Evolutionary conservation across 2,888 invertebrate species (phyloP).

Genomic region (Allacma fusca): DNA sequence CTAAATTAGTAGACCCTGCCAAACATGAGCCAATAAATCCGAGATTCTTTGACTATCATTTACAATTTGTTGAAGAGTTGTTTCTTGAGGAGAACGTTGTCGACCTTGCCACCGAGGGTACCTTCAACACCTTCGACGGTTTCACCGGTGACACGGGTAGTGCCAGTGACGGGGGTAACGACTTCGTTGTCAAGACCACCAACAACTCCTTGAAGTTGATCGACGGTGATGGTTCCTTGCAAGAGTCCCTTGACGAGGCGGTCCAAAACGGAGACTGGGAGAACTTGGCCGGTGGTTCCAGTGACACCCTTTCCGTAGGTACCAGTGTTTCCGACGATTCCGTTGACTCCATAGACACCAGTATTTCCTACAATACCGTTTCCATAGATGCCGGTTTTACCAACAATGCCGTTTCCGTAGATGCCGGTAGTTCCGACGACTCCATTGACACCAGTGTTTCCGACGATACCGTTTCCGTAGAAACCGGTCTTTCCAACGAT

Average conservation of each 20-base stretch:
- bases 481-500: not conserved
- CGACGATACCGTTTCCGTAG: not conserved
- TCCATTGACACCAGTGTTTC: not conserved
- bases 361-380: not conserved
- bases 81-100: too few relatives aligned
- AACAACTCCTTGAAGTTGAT: conserved; percentile 5
- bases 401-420: not conserved
- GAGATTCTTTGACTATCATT: too few relatives aligned
- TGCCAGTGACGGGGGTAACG: conserved; percentile 37
- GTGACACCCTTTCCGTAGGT: not conserved
- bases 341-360: not conserved
- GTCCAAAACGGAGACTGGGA: not conserved
- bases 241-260: conserved; percentile 32
- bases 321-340: not conserved
- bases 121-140: conserved; percentile 37
- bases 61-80: too few relatives aligned
- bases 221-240: conserved; percentile 17
- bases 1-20: too few relatives aligned
- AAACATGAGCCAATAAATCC: too few relatives aligned
- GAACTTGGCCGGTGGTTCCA: not conserved
- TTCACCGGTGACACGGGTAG: conserved; percentile 7
- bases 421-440: not conserved
- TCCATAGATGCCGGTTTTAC: conserved; percentile 6
- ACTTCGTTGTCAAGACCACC: too few relatives aligned
- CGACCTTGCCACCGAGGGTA: too few relatives aligned